These are phyloP conservation scores for Nasonia giraulti DNA, from an alignment of 1,140 invertebrate species.

Conservation along the genomic window DNA sequence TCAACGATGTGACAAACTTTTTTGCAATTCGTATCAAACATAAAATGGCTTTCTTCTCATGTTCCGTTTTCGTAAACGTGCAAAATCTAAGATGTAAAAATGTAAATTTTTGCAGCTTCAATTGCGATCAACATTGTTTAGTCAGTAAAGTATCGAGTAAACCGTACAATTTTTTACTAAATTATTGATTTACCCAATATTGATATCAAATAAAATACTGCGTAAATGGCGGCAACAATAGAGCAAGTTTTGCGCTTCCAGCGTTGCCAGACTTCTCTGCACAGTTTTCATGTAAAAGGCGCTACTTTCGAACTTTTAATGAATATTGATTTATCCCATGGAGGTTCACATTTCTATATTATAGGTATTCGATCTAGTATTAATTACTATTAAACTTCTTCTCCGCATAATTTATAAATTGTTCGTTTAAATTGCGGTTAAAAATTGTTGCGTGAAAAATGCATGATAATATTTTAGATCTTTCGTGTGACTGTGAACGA, in stretches of 20 bases:
- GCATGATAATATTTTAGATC: background rate
- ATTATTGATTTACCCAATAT: background rate
- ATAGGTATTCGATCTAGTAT: too few species aligned
- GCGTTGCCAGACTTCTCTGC: background rate
- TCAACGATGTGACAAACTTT: background rate
- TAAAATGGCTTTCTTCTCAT: background rate
- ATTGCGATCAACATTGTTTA: background rate
- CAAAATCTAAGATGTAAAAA: background rate
- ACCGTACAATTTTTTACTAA: background rate
- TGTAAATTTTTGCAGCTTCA: background rate
- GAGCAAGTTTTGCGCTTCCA: background rate
- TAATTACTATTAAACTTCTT: too few species aligned
- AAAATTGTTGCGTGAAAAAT: too few species aligned
- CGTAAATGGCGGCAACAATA: constrained; percentile 24
- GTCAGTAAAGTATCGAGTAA: background rate
- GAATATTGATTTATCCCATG: too few species aligned
- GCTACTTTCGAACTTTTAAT: background rate
- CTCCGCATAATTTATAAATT: too few species aligned
- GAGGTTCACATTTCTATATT: too few species aligned
- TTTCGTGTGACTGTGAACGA: background rate
- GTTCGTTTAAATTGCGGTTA: too few species aligned
- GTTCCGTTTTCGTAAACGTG: background rate
- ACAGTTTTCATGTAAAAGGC: background rate
- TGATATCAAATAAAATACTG: constrained; percentile 9
- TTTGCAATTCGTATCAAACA: too few species aligned